A percentile compares a stretch with the other conserved stretches of the same genome.
Evolutionary conservation across 2,888 invertebrate species (phyloP).

Genomic region (Trichopoda pennipes): DNA sequence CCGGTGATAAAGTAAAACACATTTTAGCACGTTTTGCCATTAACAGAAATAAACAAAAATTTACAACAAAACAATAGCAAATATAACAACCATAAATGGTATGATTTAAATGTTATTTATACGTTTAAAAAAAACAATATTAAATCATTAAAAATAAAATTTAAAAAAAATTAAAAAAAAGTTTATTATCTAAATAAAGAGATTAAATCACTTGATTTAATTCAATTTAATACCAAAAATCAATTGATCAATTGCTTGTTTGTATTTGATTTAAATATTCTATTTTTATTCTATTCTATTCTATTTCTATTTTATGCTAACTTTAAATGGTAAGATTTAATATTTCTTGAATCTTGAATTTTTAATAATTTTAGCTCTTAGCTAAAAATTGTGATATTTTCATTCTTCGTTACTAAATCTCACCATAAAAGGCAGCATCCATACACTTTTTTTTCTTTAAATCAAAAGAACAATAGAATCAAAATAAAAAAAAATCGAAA

Average conservation of each 20-base stretch:
- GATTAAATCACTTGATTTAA: conserved; percentile 36
- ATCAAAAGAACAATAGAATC: conserved; percentile 20
- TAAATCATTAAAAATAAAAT: conserved; percentile 5
- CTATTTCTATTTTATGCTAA: conserved; percentile 21
- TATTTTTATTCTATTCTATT: conserved; percentile 21
- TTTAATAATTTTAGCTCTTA: conserved; percentile 38
- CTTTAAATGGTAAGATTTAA: conserved; percentile 56
- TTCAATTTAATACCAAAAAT: conserved; percentile 1
- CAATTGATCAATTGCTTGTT: conserved; percentile 15
- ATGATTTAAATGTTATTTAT: conserved; percentile 52
- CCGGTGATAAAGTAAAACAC: conserved; percentile 29
- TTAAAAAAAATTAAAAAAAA: conserved; percentile 28
- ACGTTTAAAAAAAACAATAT: conserved; percentile 15
- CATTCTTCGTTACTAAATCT: conserved; percentile 16
- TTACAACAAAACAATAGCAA: conserved; percentile 24
- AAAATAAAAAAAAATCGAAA: conserved; percentile 23
- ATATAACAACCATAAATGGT: conserved; percentile 54
- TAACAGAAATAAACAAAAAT: conserved; percentile 34
- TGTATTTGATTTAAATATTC: conserved; percentile 22
- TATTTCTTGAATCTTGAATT: conserved; percentile 44
- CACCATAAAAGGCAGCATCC: conserved; percentile 33
- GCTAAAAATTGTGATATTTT: conserved; percentile 19
- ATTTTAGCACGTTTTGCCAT: conserved; percentile 58
- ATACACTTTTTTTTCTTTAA: neutral
- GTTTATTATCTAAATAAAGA: conserved; percentile 23